Percentiles rank a stretch among this genome's conserved stretches.
phyloP scores from a whole-genome alignment of 2,888 invertebrate species.

The Agrotis ipsilon region DNA sequence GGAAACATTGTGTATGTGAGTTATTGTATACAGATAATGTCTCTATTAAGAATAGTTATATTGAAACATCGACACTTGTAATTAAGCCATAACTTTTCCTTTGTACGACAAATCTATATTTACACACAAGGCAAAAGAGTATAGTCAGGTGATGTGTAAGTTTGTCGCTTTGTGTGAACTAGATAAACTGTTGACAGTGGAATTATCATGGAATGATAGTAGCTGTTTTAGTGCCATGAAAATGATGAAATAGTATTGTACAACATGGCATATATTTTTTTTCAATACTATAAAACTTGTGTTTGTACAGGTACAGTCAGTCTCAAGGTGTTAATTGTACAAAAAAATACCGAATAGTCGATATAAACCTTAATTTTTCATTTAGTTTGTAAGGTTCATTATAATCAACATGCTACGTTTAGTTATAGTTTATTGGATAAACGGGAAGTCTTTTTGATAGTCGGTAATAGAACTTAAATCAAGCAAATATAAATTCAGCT shows the following conservation, averaged over 20 bases:
- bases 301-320: background rate
- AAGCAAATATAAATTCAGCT: no score
- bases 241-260: no score
- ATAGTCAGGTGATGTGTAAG: slow-evolving; percentile 10
- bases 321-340: no score
- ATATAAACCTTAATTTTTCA: no score
- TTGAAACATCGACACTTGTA: slow-evolving; percentile 44
- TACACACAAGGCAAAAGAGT: slow-evolving; percentile 13
- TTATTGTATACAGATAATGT: slow-evolving; percentile 19
- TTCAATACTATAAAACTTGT: background rate
- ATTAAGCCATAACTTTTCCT: slow-evolving; percentile 11
- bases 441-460: no score
- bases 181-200: slow-evolving; percentile 54
- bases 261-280: no score
- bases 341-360: no score
- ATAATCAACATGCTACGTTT: no score
- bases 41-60: slow-evolving; percentile 17
- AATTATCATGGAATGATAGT: slow-evolving; percentile 44
- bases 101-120: background rate
- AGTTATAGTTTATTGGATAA: no score
- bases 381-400: no score
- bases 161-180: slow-evolving; percentile 33
- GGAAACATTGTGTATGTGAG: slow-evolving; percentile 13
- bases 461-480: no score
- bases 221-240: slow-evolving; percentile 18